Conservation (phyloP, 2,797 vertebrate species). For the Myotis findleyi region DNA sequence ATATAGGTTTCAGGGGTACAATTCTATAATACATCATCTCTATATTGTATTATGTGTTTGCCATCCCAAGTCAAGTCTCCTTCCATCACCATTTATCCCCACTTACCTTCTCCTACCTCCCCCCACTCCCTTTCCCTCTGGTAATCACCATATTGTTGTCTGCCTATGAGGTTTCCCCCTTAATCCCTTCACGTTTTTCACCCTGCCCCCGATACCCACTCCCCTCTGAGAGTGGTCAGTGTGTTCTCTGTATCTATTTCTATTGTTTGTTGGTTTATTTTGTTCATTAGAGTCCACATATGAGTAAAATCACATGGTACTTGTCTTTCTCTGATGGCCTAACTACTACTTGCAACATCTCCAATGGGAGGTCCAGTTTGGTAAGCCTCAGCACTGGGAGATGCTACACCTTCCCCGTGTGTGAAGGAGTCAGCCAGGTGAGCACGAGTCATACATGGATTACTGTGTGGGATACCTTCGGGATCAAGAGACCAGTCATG, state of each 20-base stretch:
- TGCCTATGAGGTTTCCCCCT: not conserved
- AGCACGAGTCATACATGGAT: not conserved
- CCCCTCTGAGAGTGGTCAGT: not conserved
- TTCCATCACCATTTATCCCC: not conserved
- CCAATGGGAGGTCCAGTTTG: not conserved
- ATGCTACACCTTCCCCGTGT: not conserved
- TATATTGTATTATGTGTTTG: not conserved
- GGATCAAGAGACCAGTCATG: not conserved
- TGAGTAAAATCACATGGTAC: not conserved
- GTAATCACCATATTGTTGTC: not conserved
- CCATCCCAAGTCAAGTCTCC: not conserved
- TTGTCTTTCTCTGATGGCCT: too few species aligned
- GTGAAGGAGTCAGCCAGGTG: not conserved
- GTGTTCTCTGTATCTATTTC: not conserved
- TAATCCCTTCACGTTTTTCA: not conserved
- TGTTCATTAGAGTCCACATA: not conserved
- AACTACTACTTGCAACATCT: not conserved
- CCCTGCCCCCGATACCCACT: not conserved
- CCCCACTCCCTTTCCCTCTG: not conserved
- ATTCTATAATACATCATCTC: not conserved
- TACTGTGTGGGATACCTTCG: not conserved
- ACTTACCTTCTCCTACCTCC: not conserved
- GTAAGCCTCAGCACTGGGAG: not conserved
- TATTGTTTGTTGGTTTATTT: not conserved
- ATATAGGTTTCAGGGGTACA: not conserved